phyloP scores from a whole-genome alignment of 2,113 vertebrate genomes.

The Oncorhynchus gorbuscha region DNA sequence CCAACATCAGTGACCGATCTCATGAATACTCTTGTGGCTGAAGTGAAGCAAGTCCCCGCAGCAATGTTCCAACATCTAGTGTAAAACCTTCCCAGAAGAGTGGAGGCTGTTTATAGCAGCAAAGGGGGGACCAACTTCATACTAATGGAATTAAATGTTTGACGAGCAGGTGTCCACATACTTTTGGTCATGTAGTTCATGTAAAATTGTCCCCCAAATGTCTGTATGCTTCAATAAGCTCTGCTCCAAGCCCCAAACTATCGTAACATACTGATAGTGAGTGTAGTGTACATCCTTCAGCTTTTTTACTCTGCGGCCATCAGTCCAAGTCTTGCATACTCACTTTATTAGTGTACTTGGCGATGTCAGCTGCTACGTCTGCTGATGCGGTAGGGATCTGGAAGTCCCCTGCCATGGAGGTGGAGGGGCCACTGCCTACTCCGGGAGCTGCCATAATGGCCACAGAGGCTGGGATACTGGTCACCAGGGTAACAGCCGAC shows the following conservation, averaged over 20 bases:
- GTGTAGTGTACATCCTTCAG: background rate
- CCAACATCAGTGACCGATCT: no score
- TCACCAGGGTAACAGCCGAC: slow-evolving; percentile 89
- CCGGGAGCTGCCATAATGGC: slow-evolving; percentile 81
- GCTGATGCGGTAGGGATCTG: slow-evolving; percentile 94
- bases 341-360: slow-evolving; percentile 98
- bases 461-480: slow-evolving; percentile 82
- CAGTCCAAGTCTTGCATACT: slow-evolving; percentile 36
- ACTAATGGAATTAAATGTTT: no score
- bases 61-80: no score
- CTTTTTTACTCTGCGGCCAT: background rate
- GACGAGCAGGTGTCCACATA: no score
- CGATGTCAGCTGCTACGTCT: slow-evolving; percentile 94
- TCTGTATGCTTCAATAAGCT: background rate
- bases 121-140: no score
- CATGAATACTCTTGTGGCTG: no score
- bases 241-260: background rate
- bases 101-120: no score
- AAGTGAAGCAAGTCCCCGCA: no score
- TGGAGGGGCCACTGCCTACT: slow-evolving; percentile 59
- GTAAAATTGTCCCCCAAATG: background rate
- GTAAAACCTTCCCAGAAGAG: no score
- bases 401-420: slow-evolving; percentile 74
- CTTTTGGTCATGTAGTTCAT: no score
- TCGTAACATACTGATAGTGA: background rate